Conservation (phyloP, 92 coral and sea anemone species). For the Phymanthus crucifer region DNA sequence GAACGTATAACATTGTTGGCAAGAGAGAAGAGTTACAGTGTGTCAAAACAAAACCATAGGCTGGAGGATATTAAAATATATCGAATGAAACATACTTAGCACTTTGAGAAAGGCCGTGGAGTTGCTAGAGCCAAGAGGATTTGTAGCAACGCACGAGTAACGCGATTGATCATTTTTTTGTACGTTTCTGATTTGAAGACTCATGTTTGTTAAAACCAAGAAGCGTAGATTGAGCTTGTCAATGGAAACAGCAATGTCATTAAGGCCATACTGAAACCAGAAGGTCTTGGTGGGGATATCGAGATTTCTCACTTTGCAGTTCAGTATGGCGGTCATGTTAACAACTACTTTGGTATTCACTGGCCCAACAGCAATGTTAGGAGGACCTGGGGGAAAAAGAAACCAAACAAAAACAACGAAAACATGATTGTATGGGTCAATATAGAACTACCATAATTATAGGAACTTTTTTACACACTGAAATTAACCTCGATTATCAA, state of each 20-base stretch:
- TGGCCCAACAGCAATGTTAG: conserved; percentile 49
- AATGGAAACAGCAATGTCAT: conserved; percentile 27
- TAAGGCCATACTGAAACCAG: conserved; percentile 57
- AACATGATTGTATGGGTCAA: too few relatives aligned
- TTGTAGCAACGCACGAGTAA: conserved; percentile 67
- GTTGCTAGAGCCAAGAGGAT: conserved; percentile 59
- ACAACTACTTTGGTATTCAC: conserved; percentile 44
- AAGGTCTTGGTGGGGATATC: conserved; percentile 42
- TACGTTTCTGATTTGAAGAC: conserved; percentile 45
- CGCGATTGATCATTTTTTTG: conserved; percentile 69
- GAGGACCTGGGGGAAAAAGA: conserved; percentile 50
- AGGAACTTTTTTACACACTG: too few relatives aligned
- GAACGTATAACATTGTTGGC: too few relatives aligned
- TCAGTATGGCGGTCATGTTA: conserved; percentile 59
- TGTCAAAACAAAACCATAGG: too few relatives aligned
- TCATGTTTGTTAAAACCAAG: conserved; percentile 66
- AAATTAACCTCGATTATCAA: too few relatives aligned
- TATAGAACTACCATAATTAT: too few relatives aligned
- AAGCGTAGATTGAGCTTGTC: conserved; percentile 65
- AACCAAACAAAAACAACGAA: neutral
- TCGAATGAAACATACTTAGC: conserved; percentile 66
- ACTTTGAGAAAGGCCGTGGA: conserved; percentile 66
- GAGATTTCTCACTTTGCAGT: conserved; percentile 52
- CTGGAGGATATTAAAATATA: too few relatives aligned
- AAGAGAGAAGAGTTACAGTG: too few relatives aligned